Evolutionary conservation across 2,113 vertebrate species (phyloP).

Genomic region (Pontoporia blainvillei): DNA sequence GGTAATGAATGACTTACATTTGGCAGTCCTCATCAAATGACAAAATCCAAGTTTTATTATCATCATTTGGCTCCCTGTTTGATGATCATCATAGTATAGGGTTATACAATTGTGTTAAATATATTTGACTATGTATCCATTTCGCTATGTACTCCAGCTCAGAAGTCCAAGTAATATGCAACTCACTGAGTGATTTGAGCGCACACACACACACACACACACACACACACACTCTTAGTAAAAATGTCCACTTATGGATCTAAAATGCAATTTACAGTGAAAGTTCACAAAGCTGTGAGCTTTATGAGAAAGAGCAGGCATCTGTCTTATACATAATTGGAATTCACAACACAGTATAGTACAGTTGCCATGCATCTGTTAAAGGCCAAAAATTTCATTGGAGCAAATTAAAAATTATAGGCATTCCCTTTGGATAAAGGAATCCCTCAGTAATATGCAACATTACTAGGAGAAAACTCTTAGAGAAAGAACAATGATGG

Average conservation of each 20-base stretch:
- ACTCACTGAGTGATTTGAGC: not conserved
- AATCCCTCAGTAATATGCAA: conserved; percentile 18
- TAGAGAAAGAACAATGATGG: not conserved
- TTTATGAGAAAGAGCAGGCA: conserved; percentile 63
- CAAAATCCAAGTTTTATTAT: not conserved
- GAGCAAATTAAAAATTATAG: conserved; percentile 61
- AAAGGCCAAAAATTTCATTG: conserved; percentile 68
- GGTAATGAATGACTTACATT: not conserved
- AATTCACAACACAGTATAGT: conserved; percentile 52
- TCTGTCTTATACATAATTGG: conserved; percentile 59
- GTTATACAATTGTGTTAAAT: not conserved
- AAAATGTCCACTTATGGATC: conserved; percentile 46
- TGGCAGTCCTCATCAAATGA: not conserved
- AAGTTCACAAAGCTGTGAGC: conserved; percentile 54
- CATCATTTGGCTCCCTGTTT: not conserved
- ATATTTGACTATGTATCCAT: not conserved
- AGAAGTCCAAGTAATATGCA: not conserved
- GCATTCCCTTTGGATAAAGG: conserved; percentile 38
- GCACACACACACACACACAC: not conserved
- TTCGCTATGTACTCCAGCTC: not conserved
- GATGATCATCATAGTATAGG: not conserved
- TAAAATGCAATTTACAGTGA: conserved; percentile 33
- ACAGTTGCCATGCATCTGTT: conserved; percentile 61
- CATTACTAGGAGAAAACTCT: not conserved
- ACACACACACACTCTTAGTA: not conserved